Evolutionary conservation across 2,888 invertebrate genomes (phyloP), one percentile per base, ranked within the genome.

Genomic region (Apantesis nais): DNA sequence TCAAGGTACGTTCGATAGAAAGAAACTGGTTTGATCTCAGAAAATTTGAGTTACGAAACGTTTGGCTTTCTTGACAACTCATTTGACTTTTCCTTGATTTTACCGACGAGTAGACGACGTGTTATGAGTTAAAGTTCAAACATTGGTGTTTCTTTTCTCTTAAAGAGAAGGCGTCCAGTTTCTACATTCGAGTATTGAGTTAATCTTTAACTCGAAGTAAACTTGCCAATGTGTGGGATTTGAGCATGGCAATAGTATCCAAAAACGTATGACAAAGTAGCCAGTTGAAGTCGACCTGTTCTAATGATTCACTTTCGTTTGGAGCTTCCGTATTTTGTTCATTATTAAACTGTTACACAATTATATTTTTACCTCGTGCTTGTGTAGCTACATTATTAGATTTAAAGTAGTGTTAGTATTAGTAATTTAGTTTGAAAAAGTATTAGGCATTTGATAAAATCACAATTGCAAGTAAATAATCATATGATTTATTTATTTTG

Each of bases 361-460:
- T 80, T 74, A 79, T 74, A 77, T 81, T 75, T 74, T 83, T 82
- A 85, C 81, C 79, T 83, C 82, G 82, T 75, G n/a, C n/a, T 25
- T 55, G 2, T 22, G 19, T n/a, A n/a, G 5, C 22, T 7, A 22
- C 0, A 7, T 44, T 44, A 44, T 3, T 44, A 5, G 16, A 19
- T 44, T 44, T 44, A 44, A 44, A 44, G 19, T 44, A 16, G 5
- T n/a, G n/a, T n/a, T n/a, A n/a, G n/a, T n/a, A n/a, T n/a, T n/a
- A n/a, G n/a, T n/a, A n/a, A n/a, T n/a, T n/a, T n/a, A n/a, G n/a
- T n/a, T n/a, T n/a, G n/a, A n/a, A n/a, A n/a, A n/a, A n/a, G n/a
- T n/a, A n/a, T n/a, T n/a, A n/a, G n/a, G n/a, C n/a, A n/a, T n/a
- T n/a, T n/a, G n/a, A n/a, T n/a, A n/a, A n/a, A n/a, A n/a, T n/a